Base-by-base conservation (phyloP, 2,888 invertebrate species). In the Acronicta alni region DNA sequence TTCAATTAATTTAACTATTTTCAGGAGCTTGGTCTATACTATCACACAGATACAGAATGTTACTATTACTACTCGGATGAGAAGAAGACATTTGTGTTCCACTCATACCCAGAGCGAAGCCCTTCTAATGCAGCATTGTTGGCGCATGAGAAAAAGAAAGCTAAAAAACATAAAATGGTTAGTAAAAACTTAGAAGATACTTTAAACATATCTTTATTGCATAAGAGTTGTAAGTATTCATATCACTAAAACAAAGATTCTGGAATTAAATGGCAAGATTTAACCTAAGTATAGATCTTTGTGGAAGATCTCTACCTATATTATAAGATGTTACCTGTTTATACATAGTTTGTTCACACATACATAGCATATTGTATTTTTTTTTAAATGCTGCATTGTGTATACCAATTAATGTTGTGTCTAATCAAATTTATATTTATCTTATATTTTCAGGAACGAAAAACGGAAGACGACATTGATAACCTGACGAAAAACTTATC, bases 21-120 rank as follows among this genome's bases (percentile, higher is more conserved):
- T 41, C 82, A 98, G 98, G 97, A 97, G 86, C 96, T 97, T 79
- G 97, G 97, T 1, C 93, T 99, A 26, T 98, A 98, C 86, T 99
- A 98, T 84, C 98, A 99, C 88, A 97, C 97, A 7, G 96, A 97
- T 70, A 96, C 96, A 30, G 97, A 97, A 3, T 97, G 96, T 55
- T 99, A 98, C 87, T 97, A 98, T 82, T 96, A 95, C 78, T 98
- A 97, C 84, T 97, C 98, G 77, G 95, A 96, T 74, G 95, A 96
- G 30, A 97, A 96, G 51, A 95, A 97, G 79, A 92, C 95, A 35
- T 98, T 97, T 88, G 96, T 96, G 58, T 97, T 97, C 87, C 97
- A 98, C 89, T 98, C 97, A 3, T 97, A 97, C 90, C 96, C 96
- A 2, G 95, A 95, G 78, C 90, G 93, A 57, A 91, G 87, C 67